A percentile compares a stretch with the other conserved stretches of the same genome.
Conservation (phyloP, 2,797 vertebrate genomes). For the Alectoris magna region DNA sequence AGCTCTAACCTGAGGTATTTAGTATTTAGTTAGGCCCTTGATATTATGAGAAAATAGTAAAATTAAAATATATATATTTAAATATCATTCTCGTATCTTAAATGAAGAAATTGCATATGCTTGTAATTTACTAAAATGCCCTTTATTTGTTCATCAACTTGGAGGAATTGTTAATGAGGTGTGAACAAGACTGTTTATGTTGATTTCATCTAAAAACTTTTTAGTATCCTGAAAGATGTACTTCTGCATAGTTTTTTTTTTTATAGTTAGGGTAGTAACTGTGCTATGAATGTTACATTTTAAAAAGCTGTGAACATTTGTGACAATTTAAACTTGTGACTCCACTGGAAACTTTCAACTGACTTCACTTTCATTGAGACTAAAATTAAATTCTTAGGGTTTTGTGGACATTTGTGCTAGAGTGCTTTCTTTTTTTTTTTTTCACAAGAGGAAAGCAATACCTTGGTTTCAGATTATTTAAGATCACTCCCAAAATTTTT, state of each 20-base stretch:
- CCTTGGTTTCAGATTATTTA: neutral
- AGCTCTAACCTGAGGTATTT: neutral
- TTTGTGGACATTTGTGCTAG: neutral
- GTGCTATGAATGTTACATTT: neutral
- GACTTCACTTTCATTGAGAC: neutral
- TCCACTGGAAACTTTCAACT: slow-evolving; percentile 30
- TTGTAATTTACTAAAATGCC: neutral
- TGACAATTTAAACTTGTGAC: neutral
- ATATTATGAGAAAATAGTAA: neutral
- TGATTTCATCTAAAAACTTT: neutral
- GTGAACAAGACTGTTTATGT: neutral
- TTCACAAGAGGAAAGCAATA: neutral
- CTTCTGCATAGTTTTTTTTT: neutral
- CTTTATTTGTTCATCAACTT: neutral
- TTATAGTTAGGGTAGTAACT: neutral
- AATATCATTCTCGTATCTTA: neutral
- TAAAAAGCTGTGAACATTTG: slow-evolving; percentile 32
- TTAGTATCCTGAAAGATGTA: neutral
- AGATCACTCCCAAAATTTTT: neutral
- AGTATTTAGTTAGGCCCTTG: neutral
- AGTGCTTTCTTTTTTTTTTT: slow-evolving; percentile 20
- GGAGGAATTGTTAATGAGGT: neutral
- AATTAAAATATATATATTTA: neutral
- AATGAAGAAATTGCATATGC: neutral
- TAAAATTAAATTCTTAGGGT: neutral